Evolutionary conservation across 2,797 vertebrate genomes (phyloP), one percentile per base, ranked within the genome.

Genomic region (Sphenopsis melanotis): DNA sequence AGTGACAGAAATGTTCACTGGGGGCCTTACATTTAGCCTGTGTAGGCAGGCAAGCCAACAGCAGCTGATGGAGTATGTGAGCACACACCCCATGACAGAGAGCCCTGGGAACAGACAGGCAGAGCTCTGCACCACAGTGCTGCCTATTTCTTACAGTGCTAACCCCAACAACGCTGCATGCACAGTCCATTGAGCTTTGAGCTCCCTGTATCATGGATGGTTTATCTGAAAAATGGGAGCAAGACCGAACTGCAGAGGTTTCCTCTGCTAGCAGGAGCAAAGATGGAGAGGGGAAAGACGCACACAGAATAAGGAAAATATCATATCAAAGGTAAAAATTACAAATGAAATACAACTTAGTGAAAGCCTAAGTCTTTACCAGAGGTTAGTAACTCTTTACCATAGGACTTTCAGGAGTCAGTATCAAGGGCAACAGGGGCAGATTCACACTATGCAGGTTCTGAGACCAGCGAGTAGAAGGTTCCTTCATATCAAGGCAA

Each of bases 171-270:
- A 95, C 55, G 47, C 93, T 72, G 5, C 68, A 63, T 16, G 55
- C 90, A 93, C 88, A 94, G 83, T 92, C 93, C 90, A 83, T 49
- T 96, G 95, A 96, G 97, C 98, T 98, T 97, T 93, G 79, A 98
- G 97, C 97, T 98, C 75, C 94, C 68, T 52, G 9, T 30, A 42
- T 90, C 90, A 95, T 57, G 86, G 83, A 84, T 55, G 94, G 95
- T 95, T 97, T 98, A 96, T 97, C 97, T 91, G 97, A 97, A 97
- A 98, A 96, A 91, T 57, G 82, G 90, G 87, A 96, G 96, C 97
- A 97, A 96, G 97, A 98, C 81, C 96, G 96, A 98, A 97, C 95
- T 96, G 97, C 96, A 95, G 96, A 96, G 96, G 84, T 95, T 97
- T 98, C 96, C 97, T 95, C 97, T 95, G 89, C 97, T 97, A 97